phyloP scores from a whole-genome alignment of 2,797 vertebrate species.

The Eurystomus glaucurus region DNA sequence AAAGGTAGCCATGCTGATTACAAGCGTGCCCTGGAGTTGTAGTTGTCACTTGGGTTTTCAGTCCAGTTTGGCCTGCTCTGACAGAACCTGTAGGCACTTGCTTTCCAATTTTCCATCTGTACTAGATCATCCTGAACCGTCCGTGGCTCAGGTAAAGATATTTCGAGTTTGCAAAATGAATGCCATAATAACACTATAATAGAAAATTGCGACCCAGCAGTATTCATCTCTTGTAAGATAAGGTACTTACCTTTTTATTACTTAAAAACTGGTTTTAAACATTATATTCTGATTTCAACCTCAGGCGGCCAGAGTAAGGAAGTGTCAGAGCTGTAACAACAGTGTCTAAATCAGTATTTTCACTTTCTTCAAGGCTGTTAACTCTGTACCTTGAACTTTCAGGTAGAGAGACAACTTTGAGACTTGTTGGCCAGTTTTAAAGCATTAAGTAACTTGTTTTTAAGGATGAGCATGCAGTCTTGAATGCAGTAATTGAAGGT shows the following conservation, averaged over 20 bases:
- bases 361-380: not conserved
- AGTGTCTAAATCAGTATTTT: not conserved
- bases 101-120: not conserved
- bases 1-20: not conserved
- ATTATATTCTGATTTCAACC: not conserved
- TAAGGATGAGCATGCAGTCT: not conserved
- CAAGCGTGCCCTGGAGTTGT: fast-evolving
- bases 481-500: not conserved
- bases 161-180: not conserved
- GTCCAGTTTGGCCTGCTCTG: not conserved
- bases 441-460: not conserved
- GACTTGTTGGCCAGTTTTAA: not conserved
- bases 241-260: not conserved
- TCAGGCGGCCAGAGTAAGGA: not conserved
- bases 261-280: not conserved
- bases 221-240: not conserved
- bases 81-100: not conserved
- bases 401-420: not conserved
- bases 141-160: not conserved
- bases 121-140: not conserved
- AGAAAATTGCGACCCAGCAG: fast-evolving
- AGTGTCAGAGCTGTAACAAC: not conserved
- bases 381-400: not conserved
- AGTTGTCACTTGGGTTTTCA: not conserved
- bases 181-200: fast-evolving